A percentile compares a stretch with the other conserved stretches of the same genome.
phyloP scores from a whole-genome alignment of 2,888 invertebrate species.

The Drosophila koepferae region DNA sequence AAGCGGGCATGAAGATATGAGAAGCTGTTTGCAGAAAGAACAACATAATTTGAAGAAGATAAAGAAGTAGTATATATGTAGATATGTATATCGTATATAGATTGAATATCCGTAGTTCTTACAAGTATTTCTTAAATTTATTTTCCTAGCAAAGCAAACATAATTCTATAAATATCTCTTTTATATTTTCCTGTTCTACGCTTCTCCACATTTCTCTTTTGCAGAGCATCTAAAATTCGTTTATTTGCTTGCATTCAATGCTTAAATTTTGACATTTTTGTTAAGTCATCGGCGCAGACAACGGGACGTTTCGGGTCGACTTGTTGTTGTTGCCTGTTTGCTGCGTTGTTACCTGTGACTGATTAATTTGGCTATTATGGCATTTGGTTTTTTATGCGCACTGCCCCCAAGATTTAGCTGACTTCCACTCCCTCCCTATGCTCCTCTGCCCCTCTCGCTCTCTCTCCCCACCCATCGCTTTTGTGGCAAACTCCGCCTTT shows the following conservation, averaged over 20 bases:
- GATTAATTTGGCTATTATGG: slow-evolving; percentile 81
- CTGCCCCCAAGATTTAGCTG: slow-evolving; percentile 54
- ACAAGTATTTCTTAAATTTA: no score
- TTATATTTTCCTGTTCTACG: neutral
- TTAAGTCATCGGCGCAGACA: slow-evolving; percentile 76
- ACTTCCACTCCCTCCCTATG: neutral
- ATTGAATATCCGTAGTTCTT: no score
- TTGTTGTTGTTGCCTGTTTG: slow-evolving; percentile 34
- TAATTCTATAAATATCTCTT: neutral
- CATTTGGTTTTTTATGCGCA: slow-evolving; percentile 78
- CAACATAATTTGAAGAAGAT: neutral
- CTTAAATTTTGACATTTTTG: slow-evolving; percentile 75
- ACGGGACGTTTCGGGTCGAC: slow-evolving; percentile 57
- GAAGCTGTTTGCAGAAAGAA: neutral
- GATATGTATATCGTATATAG: no score
- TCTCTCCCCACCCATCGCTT: neutral
- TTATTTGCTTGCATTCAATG: slow-evolving; percentile 3
- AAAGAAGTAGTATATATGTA: neutral
- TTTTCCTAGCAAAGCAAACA: no score
- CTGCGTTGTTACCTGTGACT: slow-evolving; percentile 76
- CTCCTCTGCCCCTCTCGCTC: neutral
- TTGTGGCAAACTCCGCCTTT: slow-evolving; percentile 45
- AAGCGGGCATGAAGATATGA: neutral
- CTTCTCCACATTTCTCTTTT: neutral
- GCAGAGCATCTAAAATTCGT: slow-evolving; percentile 41